These are phyloP conservation scores for Gavia stellata DNA, from an alignment of 2,113 vertebrate species.

Conservation along the genomic window DNA sequence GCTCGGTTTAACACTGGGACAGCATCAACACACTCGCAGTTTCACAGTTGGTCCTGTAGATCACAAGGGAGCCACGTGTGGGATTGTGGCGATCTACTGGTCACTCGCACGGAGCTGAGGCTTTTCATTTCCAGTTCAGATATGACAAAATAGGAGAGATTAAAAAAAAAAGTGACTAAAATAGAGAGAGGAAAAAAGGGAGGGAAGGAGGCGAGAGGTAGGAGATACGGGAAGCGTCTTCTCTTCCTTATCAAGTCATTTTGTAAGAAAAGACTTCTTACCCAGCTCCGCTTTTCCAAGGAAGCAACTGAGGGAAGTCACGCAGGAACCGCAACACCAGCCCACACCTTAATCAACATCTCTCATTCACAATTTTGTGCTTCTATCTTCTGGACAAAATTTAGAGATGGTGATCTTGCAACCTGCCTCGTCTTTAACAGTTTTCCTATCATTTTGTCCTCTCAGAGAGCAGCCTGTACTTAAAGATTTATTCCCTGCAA, in stretches of 20 bases:
- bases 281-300: not conserved
- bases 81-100: fast-evolving
- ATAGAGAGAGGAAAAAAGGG: not conserved
- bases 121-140: not conserved
- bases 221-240: no score
- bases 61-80: fast-evolving
- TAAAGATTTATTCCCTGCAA: not conserved
- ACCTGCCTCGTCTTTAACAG: not conserved
- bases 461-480: not conserved
- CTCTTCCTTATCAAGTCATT: no score
- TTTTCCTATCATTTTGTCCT: not conserved
- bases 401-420: not conserved
- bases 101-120: fast-evolving
- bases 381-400: not conserved
- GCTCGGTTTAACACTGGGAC: not conserved
- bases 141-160: not conserved
- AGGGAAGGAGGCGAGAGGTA: not conserved
- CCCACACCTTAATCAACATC: not conserved
- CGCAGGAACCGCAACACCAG: fast-evolving
- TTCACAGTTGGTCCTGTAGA: not conserved
- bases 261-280: not conserved
- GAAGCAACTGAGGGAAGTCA: not conserved
- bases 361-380: not conserved
- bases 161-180: not conserved
- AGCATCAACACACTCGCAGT: not conserved